Evolutionary conservation across 2,113 vertebrate species (phyloP).

Genomic region (Ophthalmolycus amberensis): DNA sequence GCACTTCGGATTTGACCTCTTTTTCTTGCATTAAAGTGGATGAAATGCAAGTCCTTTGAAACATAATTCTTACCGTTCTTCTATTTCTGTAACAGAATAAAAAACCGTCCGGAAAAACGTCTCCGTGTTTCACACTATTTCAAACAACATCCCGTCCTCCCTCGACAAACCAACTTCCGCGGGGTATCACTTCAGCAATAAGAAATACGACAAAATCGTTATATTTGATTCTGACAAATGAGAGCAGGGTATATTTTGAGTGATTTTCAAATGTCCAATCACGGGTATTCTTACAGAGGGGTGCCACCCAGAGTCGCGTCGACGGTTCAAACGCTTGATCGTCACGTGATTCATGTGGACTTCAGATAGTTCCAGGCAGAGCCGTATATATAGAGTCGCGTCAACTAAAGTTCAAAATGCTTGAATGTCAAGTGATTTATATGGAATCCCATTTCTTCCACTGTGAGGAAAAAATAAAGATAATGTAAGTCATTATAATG

Average conservation of each 20-base stretch:
- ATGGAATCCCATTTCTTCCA: no score
- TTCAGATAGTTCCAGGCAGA: neutral
- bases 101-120: neutral
- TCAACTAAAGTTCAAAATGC: neutral
- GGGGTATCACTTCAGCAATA: neutral
- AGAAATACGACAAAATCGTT: rapidly evolving
- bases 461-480: no score
- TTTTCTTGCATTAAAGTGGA: neutral
- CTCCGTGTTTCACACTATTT: conserved; percentile 23
- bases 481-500: no score
- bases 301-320: neutral
- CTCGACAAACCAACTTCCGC: conserved; percentile 71
- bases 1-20: conserved; percentile 5
- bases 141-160: conserved; percentile 26
- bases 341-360: neutral
- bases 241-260: neutral
- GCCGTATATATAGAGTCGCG: neutral
- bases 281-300: rapidly evolving
- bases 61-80: conserved; percentile 19
- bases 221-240: conserved; percentile 58
- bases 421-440: neutral
- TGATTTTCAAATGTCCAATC: conserved; percentile 56
- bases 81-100: conserved; percentile 8
- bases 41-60: neutral
- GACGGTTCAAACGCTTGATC: neutral